phyloP scores from a whole-genome alignment of 2,888 invertebrate genomes.

The Drosophila parthenogenetica region DNA sequence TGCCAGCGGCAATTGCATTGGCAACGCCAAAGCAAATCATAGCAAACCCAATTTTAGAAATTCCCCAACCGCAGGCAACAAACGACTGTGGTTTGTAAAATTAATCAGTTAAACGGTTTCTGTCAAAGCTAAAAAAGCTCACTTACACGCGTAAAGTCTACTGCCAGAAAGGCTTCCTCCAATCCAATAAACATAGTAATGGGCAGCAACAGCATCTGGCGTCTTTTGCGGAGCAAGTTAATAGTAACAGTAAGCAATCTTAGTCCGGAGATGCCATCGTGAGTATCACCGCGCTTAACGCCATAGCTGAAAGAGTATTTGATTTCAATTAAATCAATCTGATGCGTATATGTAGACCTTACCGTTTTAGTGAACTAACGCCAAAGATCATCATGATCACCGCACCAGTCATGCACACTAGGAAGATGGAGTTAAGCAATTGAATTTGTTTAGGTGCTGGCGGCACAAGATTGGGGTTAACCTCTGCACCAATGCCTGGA shows the following conservation, averaged over 20 bases:
- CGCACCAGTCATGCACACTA: slow-evolving; percentile 92
- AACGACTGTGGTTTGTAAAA: slow-evolving; percentile 87
- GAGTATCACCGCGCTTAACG: slow-evolving; percentile 85
- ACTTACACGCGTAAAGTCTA: slow-evolving; percentile 91
- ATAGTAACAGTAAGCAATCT: slow-evolving; percentile 91
- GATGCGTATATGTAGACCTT: slow-evolving; percentile 37
- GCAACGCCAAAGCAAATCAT: slow-evolving; percentile 97
- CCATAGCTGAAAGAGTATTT: slow-evolving; percentile 86
- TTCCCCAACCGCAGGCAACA: slow-evolving; percentile 94
- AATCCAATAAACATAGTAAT: slow-evolving; percentile 97
- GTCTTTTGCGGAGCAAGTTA: slow-evolving; percentile 90
- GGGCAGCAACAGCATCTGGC: slow-evolving; percentile 94
- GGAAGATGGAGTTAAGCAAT: slow-evolving; percentile 92
- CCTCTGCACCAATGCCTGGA: slow-evolving; percentile 86
- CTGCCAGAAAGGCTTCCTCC: slow-evolving; percentile 96
- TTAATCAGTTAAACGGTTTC: slow-evolving; percentile 10
- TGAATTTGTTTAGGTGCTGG: slow-evolving; percentile 91
- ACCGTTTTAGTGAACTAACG: slow-evolving; percentile 93
- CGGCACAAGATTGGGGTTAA: slow-evolving; percentile 89
- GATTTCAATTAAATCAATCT: background rate
- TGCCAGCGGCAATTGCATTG: slow-evolving; percentile 93
- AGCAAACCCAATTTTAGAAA: slow-evolving; percentile 95
- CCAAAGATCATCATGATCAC: slow-evolving; percentile 90
- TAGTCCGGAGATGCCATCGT: slow-evolving; percentile 88
- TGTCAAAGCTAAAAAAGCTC: slow-evolving; percentile 35